phyloP scores from a whole-genome alignment of 2,113 vertebrate species.

The Syngnathoides biaculeatus region DNA sequence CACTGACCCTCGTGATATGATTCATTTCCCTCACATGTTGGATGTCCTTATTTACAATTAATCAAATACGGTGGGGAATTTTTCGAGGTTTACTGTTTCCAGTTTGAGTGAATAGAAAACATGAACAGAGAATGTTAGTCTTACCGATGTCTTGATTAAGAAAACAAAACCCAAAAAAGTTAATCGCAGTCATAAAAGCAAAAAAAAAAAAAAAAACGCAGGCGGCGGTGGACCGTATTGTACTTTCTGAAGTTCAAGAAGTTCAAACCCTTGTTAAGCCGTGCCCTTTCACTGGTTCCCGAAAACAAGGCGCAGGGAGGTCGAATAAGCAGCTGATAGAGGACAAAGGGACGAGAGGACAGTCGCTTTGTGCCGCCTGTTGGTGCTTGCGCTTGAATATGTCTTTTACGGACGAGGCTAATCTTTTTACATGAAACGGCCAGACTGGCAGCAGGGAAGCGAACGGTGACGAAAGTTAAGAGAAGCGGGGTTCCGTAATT shows the following conservation, averaged over 20 bases:
- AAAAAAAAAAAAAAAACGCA: too few species aligned
- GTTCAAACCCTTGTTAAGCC: constrained; percentile 4
- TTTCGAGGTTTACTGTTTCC: neutral
- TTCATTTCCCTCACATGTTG: neutral
- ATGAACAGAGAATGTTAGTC: neutral
- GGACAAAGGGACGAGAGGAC: constrained; percentile 15
- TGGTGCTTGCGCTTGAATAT: constrained; percentile 21
- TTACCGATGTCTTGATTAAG: neutral
- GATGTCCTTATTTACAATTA: neutral
- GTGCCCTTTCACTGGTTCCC: constrained; percentile 2
- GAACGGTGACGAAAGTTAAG: constrained; percentile 50
- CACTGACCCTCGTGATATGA: neutral
- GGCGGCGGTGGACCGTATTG: neutral
- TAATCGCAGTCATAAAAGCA: constrained; percentile 1
- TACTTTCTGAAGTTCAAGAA: constrained; percentile 3
- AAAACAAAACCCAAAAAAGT: neutral
- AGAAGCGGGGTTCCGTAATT: constrained; percentile 55
- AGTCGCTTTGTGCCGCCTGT: neutral
- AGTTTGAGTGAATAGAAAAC: neutral
- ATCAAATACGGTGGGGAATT: neutral
- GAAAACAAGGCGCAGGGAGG: constrained; percentile 1
- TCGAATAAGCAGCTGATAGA: constrained; percentile 2
- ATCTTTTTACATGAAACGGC: constrained; percentile 54
- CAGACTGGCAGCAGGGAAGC: constrained; percentile 41
- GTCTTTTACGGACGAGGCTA: constrained; percentile 48